Conservation (phyloP, 1,140 invertebrate genomes). For the Luehdorfia chinensis region DNA sequence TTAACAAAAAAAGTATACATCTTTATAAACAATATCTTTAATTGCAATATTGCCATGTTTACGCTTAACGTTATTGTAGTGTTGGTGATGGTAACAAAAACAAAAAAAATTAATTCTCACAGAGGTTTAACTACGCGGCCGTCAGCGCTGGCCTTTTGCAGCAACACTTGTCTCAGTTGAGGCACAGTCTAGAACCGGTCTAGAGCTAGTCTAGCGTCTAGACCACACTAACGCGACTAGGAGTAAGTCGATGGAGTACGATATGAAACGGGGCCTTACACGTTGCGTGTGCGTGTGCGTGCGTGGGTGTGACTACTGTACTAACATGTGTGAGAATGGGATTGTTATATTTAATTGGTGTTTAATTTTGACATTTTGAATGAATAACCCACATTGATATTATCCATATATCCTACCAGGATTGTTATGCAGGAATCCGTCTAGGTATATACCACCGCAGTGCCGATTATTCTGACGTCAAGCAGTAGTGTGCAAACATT, state of each 20-base stretch:
- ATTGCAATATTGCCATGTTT: conserved; percentile 57
- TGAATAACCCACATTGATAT: no score
- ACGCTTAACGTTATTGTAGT: conserved; percentile 32
- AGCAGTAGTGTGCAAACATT: no score
- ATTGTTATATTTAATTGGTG: conserved; percentile 8
- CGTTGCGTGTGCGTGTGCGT: conserved; percentile 33
- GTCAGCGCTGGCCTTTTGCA: conserved; percentile 72
- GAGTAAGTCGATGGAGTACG: conserved; percentile 36
- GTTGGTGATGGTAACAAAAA: conserved; percentile 67
- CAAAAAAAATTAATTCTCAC: conserved; percentile 51
- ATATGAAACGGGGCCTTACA: conserved; percentile 31
- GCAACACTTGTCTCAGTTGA: conserved; percentile 68
- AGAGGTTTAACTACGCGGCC: conserved; percentile 76
- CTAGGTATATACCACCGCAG: no score
- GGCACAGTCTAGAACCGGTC: conserved; percentile 55
- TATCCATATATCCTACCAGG: no score
- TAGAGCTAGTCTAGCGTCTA: conserved; percentile 31
- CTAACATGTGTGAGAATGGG: conserved; percentile 23
- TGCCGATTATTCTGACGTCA: no score
- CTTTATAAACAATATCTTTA: no score
- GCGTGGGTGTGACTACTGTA: conserved; percentile 20
- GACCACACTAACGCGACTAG: conserved; percentile 27
- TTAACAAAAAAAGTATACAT: no score
- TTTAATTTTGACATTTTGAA: conserved; percentile 17
- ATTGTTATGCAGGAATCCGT: no score